Conservation (phyloP, 1,140 invertebrate genomes). For the Pissodes strobi region DNA sequence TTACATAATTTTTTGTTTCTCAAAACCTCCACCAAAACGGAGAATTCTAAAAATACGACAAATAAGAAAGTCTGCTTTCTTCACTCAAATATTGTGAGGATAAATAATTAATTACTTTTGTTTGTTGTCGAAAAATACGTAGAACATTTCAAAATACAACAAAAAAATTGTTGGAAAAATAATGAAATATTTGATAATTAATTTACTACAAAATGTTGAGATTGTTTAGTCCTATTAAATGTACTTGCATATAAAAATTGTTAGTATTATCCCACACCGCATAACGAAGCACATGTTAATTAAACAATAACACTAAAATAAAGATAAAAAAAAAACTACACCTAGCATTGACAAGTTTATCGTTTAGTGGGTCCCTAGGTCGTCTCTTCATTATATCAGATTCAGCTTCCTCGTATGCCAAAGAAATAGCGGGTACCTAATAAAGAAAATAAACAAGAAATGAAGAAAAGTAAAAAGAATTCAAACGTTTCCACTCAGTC, state of each 20-base stretch:
- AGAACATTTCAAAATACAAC: too few relatives aligned
- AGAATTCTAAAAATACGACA: too few relatives aligned
- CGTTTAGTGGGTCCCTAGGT: slow-evolving; percentile 92
- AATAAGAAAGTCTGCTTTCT: too few relatives aligned
- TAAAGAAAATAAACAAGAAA: slow-evolving; percentile 39
- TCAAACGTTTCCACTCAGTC: neutral
- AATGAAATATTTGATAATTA: too few relatives aligned
- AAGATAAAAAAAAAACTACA: slow-evolving; percentile 56
- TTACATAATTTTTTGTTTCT: too few relatives aligned
- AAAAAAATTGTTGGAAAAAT: too few relatives aligned
- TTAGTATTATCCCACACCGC: slow-evolving; percentile 5
- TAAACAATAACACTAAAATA: slow-evolving; percentile 25
- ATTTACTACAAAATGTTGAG: too few relatives aligned
- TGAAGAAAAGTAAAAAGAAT: slow-evolving; percentile 9
- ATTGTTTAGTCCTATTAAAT: too few relatives aligned
- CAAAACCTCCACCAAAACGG: too few relatives aligned
- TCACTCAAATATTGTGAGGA: too few relatives aligned
- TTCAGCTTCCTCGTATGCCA: slow-evolving; percentile 99
- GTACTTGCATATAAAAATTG: neutral
- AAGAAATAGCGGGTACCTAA: slow-evolving; percentile 97
- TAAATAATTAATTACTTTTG: too few relatives aligned
- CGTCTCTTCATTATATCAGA: slow-evolving; percentile 99
- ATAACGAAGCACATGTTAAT: neutral
- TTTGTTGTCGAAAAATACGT: too few relatives aligned
- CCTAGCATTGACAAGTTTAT: slow-evolving; percentile 99